Conservation (phyloP, 1,140 invertebrate species). For the Zaprionus nigranus region DNA sequence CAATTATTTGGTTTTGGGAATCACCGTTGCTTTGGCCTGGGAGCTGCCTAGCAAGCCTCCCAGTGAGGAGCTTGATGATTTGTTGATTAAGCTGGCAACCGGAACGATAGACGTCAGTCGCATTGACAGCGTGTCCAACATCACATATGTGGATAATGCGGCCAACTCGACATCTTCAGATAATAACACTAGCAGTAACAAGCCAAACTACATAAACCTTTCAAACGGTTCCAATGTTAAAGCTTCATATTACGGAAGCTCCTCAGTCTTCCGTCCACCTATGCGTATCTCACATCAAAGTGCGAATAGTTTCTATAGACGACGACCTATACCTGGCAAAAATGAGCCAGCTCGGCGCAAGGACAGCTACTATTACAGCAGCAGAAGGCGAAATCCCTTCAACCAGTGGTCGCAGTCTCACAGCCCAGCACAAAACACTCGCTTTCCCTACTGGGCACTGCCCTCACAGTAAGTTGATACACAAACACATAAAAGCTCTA, state of each 20-base stretch:
- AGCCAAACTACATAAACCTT: slow-evolving; percentile 66
- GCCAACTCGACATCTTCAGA: neutral
- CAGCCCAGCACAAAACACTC: slow-evolving; percentile 39
- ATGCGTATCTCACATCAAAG: slow-evolving; percentile 62
- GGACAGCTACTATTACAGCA: slow-evolving; percentile 62
- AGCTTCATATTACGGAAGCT: slow-evolving; percentile 56
- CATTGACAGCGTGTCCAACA: slow-evolving; percentile 70
- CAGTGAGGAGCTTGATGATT: slow-evolving; percentile 76
- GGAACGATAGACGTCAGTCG: slow-evolving; percentile 70
- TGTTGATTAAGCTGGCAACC: slow-evolving; percentile 72
- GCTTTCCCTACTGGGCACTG: slow-evolving; percentile 72
- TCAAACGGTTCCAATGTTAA: slow-evolving; percentile 32
- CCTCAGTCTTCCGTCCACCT: slow-evolving; percentile 62
- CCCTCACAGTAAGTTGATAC: slow-evolving; percentile 48
- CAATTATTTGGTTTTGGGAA: slow-evolving; percentile 87
- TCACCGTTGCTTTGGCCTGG: slow-evolving; percentile 91
- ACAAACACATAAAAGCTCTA: neutral
- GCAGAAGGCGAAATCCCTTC: slow-evolving; percentile 59
- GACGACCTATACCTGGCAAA: neutral
- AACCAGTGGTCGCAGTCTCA: slow-evolving; percentile 37
- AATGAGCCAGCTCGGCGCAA: slow-evolving; percentile 57
- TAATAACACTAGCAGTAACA: slow-evolving; percentile 30
- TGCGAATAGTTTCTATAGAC: slow-evolving; percentile 54
- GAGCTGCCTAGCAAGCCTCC: slow-evolving; percentile 88
- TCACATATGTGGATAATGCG: slow-evolving; percentile 68